phyloP scores from a whole-genome alignment of 2,888 invertebrate genomes.

The Melieria picta region DNA sequence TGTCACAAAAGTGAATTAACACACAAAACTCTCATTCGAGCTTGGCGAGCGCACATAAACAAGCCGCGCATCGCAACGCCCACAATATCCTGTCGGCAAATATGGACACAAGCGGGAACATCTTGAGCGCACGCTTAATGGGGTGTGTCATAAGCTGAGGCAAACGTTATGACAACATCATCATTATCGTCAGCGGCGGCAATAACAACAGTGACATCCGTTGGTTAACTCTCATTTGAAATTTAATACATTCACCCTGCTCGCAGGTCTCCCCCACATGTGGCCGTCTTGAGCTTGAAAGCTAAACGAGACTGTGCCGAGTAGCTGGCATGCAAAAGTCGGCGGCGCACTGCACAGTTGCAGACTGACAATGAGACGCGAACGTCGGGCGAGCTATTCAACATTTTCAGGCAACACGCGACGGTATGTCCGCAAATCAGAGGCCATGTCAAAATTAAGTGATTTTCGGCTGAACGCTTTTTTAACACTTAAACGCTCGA shows the following conservation, averaged over 20 bases:
- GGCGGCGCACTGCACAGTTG: no score
- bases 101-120: conserved; percentile 24
- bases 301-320: conserved; percentile 41
- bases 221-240: conserved; percentile 47
- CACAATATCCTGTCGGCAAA: conserved; percentile 34
- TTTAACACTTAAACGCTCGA: conserved; percentile 40
- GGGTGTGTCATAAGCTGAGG: conserved; percentile 54
- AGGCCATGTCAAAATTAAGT: not conserved
- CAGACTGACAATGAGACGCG: no score
- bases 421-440: not conserved
- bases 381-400: no score
- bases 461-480: conserved; percentile 31
- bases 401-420: no score
- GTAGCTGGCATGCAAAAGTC: conserved; percentile 10
- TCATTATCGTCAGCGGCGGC: conserved; percentile 12
- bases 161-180: conserved; percentile 48
- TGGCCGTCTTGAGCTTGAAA: conserved; percentile 46
- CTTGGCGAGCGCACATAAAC: conserved; percentile 21
- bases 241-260: conserved; percentile 40
- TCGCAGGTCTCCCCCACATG: conserved; percentile 26
- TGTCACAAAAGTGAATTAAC: conserved; percentile 32
- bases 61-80: conserved; percentile 26
- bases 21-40: conserved; percentile 12
- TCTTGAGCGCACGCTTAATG: conserved; percentile 46
- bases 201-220: conserved; percentile 40